Percentiles rank a stretch among this genome's conserved stretches.
phyloP scores from a whole-genome alignment of 2,113 vertebrate species.

The Gorsachius goisagi region DNA sequence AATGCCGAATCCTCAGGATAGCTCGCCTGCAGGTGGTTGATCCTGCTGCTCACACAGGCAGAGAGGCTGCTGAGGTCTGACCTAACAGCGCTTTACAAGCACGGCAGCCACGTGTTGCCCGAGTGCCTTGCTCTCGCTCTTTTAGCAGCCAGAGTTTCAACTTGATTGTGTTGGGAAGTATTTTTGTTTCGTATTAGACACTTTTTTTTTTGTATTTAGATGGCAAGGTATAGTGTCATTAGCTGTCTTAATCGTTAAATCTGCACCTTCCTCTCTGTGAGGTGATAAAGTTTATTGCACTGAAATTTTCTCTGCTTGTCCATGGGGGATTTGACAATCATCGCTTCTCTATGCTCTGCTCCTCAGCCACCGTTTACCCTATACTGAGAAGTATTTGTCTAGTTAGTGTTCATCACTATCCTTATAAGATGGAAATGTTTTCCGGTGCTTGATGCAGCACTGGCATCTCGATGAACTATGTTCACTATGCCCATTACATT shows the following conservation, averaged over 20 bases:
- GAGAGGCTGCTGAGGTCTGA: background rate
- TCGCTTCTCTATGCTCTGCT: background rate
- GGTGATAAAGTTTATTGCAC: background rate
- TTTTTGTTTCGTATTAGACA: background rate
- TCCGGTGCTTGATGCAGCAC: rapidly evolving
- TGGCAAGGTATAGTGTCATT: background rate
- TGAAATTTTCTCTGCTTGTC: background rate
- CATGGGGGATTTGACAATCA: background rate
- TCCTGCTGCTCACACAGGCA: background rate
- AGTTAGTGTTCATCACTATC: background rate
- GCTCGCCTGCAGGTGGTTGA: background rate
- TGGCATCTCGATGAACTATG: background rate
- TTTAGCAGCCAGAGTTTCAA: background rate
- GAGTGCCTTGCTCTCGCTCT: rapidly evolving
- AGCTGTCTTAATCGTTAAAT: background rate
- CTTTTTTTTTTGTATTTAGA: background rate
- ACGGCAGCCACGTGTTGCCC: background rate
- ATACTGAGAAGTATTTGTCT: background rate
- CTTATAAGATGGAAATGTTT: background rate
- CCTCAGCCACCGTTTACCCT: background rate
- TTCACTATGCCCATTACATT: background rate
- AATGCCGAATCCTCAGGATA: background rate
- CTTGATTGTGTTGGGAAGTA: background rate
- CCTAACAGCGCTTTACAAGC: background rate
- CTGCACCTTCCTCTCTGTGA: background rate